These are phyloP conservation scores for Andrena camellia DNA, from an alignment of 2,888 invertebrate species.

Conservation along the genomic window DNA sequence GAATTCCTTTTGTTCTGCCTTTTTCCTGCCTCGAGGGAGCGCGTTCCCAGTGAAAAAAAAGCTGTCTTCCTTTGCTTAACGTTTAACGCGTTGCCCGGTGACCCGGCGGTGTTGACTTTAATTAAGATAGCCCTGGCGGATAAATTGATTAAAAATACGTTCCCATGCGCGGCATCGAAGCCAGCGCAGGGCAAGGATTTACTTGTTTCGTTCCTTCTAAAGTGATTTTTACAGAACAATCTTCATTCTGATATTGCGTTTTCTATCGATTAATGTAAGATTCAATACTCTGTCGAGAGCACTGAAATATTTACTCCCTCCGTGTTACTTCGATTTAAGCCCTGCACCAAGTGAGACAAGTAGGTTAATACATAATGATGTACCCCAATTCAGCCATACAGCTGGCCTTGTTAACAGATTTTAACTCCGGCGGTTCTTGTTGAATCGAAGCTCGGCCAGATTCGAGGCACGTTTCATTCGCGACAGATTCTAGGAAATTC, in stretches of 20 bases:
- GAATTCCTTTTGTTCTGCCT: conserved; percentile 28
- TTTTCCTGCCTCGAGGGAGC: neutral
- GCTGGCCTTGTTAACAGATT: neutral
- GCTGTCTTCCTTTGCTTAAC: neutral
- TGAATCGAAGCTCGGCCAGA: too few species aligned
- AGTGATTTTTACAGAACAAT: neutral
- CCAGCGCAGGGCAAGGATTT: neutral
- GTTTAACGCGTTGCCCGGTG: neutral
- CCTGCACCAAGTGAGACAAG: too few species aligned
- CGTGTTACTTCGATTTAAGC: too few species aligned
- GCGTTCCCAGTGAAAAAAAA: neutral
- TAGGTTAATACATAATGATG: too few species aligned
- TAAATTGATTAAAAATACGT: neutral
- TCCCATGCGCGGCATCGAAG: neutral
- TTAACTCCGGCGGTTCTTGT: neutral
- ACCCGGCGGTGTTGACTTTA: conserved; percentile 8
- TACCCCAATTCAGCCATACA: too few species aligned
- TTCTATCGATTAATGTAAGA: too few species aligned
- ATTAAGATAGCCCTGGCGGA: neutral
- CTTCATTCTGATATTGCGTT: neutral
- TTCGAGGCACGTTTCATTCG: too few species aligned
- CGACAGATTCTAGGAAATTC: neutral
- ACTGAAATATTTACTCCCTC: too few species aligned
- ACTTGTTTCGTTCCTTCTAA: neutral
- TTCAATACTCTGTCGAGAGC: too few species aligned